Evolutionary conservation across 2,888 invertebrate genomes (phyloP).

Genomic region (Labia minor): DNA sequence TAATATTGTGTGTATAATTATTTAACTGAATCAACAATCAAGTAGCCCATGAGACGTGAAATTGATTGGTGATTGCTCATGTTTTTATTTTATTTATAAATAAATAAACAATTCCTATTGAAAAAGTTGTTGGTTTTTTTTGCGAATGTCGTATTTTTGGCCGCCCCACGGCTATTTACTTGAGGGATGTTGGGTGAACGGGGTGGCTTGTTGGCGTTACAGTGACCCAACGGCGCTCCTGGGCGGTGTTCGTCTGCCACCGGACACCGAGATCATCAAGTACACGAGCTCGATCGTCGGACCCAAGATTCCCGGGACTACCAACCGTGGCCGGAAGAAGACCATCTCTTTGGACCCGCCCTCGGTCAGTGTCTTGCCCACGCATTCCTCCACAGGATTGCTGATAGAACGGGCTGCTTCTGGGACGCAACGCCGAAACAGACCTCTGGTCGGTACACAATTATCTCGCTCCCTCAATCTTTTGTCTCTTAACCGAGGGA

Average conservation of each 20-base stretch:
- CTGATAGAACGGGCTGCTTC: conserved; percentile 37
- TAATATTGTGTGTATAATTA: not conserved
- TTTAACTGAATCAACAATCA: not conserved
- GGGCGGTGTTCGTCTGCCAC: conserved; percentile 72
- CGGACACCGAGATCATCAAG: conserved; percentile 82
- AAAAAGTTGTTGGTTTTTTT: not conserved
- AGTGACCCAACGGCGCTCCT: conserved; percentile 74
- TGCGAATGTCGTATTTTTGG: not conserved
- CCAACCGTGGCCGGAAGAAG: conserved; percentile 76
- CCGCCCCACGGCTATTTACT: not conserved
- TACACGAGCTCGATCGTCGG: conserved; percentile 80
- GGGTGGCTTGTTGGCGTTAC: conserved; percentile 24
- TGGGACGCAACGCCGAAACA: not conserved
- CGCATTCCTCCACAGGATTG: conserved; percentile 37
- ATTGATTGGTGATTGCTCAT: not conserved
- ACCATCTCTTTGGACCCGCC: conserved; percentile 77
- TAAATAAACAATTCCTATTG: not conserved
- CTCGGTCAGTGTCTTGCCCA: conserved; percentile 46
- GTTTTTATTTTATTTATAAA: not conserved
- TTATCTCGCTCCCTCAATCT: not conserved
- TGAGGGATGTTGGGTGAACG: not conserved
- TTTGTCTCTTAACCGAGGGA: not conserved
- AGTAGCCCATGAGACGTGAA: not conserved
- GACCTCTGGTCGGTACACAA: not conserved
- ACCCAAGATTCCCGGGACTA: conserved; percentile 73